These are phyloP conservation scores for Rhaphigaster nebulosa DNA, from an alignment of 2,888 invertebrate genomes.

Conservation along the genomic window DNA sequence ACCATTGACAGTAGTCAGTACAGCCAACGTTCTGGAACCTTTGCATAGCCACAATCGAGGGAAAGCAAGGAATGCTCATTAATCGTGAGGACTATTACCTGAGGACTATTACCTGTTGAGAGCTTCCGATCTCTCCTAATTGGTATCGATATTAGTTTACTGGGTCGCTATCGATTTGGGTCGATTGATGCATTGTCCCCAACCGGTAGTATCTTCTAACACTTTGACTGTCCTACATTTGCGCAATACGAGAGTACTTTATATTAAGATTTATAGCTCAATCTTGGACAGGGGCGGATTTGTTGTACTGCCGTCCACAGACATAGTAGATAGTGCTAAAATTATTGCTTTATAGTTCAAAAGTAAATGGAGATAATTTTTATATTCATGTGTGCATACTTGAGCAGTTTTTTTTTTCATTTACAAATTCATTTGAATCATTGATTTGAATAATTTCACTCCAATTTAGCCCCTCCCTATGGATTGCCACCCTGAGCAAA, in stretches of 20 bases:
- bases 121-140: not conserved
- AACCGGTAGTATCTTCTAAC: not conserved
- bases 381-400: no score
- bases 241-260: not conserved
- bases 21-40: not conserved
- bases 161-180: not conserved
- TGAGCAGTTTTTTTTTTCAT: no score
- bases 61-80: not conserved
- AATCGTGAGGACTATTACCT: not conserved
- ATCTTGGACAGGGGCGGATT: no score
- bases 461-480: no score
- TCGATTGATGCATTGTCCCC: not conserved
- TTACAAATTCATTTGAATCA: no score
- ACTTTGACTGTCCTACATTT: not conserved
- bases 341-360: no score
- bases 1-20: not conserved
- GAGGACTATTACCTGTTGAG: not conserved
- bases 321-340: no score
- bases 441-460: no score
- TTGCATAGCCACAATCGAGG: not conserved
- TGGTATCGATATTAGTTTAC: not conserved
- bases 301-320: no score
- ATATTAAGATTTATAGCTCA: not conserved
- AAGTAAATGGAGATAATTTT: no score
- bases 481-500: no score